Evolutionary conservation across 2,888 invertebrate genomes (phyloP), one percentile per base, ranked within the genome.

Genomic region (Julus scanicus): DNA sequence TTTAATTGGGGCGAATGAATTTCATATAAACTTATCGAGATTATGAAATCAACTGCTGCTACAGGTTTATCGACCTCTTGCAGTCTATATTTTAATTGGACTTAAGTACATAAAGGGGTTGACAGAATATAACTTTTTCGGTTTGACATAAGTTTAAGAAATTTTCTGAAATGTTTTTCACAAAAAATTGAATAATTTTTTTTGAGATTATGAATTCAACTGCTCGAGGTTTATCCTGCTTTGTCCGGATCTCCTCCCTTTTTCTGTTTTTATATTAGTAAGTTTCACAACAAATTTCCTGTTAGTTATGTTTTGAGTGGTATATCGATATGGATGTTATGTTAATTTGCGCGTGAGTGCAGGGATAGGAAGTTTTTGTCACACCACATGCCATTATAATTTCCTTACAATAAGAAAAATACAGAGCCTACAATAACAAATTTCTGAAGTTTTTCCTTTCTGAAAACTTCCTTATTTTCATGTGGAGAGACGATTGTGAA

Each of bases 1-100:
- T 80, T 39, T 80, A 80, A 80, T 80, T 80, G 80, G 80, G 80
- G 37, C 80, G 80, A 80, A 80, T 80, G 80, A 80, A 80, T 80
- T 80, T 80, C 80, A 37, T 80, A 37, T 80, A 80, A 37, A 80
- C 80, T 80, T 80, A 80, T 80, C 11, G 80, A 80, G 80, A 80
- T 80, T 80, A 80, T 80, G 80, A 80, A 80, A 80, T 80, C 37
- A 37, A 29, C 37, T 39, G 80, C 80, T 39, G 80, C 80, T 37
- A 13, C 13, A 37, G 37, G 80, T 80, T 80, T 80, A 80, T 80
- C 80, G 80, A 80, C 80, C 80, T 37, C 80, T 6, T 37, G 80
- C 37, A 37, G 15, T 80, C 80, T 37, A 15, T 37, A 37, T 80
- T 37, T 80, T 80, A 80, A 80, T 80, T 80, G 80, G 80, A 29